Percentiles rank a stretch among this genome's conserved stretches.
These are phyloP conservation scores for Sthenelais limicola DNA, from an alignment of 2,888 invertebrate genomes.

Conservation along the genomic window DNA sequence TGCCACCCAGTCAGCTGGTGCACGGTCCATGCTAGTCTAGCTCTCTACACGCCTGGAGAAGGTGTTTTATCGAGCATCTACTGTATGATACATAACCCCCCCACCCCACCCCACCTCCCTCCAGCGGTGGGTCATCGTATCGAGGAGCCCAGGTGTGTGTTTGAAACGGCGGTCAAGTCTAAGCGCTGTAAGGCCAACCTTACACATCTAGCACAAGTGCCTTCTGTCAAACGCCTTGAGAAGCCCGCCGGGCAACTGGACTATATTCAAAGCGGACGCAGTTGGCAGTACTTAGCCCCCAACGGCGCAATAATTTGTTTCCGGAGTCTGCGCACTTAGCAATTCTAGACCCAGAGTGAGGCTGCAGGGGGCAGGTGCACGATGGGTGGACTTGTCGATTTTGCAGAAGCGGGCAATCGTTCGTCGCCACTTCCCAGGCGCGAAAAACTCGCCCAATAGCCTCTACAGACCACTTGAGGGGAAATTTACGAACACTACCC, in stretches of 20 bases:
- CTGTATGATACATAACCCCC: no score
- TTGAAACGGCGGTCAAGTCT: constrained; percentile 23
- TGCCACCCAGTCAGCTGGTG: no score
- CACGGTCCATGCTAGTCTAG: no score
- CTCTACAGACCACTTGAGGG: not conserved
- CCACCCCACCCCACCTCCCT: constrained; percentile 7
- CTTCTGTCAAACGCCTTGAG: no score
- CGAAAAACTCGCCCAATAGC: no score
- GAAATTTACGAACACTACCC: not conserved
- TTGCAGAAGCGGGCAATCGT: constrained; percentile 6
- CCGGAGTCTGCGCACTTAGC: not conserved
- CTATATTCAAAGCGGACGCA: constrained; percentile 27
- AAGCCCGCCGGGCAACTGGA: not conserved
- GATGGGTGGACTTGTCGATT: not conserved
- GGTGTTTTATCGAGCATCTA: no score
- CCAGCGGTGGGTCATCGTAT: not conserved
- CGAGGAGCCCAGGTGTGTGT: constrained; percentile 24
- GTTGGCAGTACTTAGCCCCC: constrained; percentile 33
- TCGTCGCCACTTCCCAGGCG: constrained; percentile 11
- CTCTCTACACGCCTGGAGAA: no score
- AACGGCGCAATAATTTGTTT: constrained; percentile 32
- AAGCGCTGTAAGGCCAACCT: not conserved
- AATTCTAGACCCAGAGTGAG: not conserved
- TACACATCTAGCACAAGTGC: constrained; percentile 23
- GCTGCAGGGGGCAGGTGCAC: constrained; percentile 12